phyloP scores from a whole-genome alignment of 2,888 invertebrate species.

The Myathropa florea region DNA sequence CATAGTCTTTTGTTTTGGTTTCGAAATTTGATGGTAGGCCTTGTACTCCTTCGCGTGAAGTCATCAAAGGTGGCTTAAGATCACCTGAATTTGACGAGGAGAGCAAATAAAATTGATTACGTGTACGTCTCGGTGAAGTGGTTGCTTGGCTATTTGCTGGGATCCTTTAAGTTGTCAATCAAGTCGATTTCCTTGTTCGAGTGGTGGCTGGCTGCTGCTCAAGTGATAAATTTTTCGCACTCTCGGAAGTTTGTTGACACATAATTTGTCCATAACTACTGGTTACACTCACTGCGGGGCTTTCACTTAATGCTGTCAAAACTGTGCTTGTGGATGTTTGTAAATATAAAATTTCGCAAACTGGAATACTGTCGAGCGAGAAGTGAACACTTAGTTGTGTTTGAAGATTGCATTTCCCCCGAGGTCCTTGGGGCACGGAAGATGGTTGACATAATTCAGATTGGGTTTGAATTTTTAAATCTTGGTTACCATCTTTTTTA shows the following conservation, averaged over 20 bases:
- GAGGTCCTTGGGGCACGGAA: no score
- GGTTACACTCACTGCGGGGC: neutral
- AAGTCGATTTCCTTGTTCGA: neutral
- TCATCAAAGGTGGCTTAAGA: neutral
- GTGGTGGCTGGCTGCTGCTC: neutral
- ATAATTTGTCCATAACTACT: neutral
- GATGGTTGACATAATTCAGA: no score
- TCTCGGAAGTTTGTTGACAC: neutral
- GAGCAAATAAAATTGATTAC: neutral
- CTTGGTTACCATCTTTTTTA: no score
- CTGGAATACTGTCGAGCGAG: no score
- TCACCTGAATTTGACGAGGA: neutral
- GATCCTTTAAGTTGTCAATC: neutral
- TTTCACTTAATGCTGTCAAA: neutral
- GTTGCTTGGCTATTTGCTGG: no score
- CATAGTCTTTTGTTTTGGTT: neutral
- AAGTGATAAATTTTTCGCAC: neutral
- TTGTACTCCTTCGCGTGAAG: neutral
- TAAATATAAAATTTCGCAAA: no score
- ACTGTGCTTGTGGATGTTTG: no score
- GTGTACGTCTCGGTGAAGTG: neutral
- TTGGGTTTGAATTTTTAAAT: no score
- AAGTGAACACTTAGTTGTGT: no score
- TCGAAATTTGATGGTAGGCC: neutral
- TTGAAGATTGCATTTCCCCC: no score